These are phyloP conservation scores for Chloromyia formosa DNA, from an alignment of 2,888 invertebrate species.

Conservation along the genomic window DNA sequence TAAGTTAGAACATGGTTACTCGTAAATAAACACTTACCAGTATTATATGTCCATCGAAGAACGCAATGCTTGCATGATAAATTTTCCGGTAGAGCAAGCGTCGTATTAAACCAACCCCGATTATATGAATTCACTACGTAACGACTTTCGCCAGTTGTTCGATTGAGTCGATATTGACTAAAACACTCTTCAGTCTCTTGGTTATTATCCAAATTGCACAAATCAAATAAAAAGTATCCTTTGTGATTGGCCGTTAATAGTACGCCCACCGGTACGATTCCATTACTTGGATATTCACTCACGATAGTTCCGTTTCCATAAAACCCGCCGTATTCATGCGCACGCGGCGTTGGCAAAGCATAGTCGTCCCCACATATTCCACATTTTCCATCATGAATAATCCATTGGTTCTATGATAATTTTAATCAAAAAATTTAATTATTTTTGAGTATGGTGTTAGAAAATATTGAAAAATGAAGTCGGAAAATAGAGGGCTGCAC, in stretches of 20 bases:
- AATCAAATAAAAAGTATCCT: slow-evolving; percentile 65
- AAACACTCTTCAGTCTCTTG: slow-evolving; percentile 68
- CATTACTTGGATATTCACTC: slow-evolving; percentile 58
- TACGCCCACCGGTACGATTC: slow-evolving; percentile 57
- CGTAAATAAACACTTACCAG: slow-evolving; percentile 60
- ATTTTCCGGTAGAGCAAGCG: slow-evolving; percentile 61
- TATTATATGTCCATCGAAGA: slow-evolving; percentile 67
- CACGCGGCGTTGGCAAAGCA: slow-evolving; percentile 62
- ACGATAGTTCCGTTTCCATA: slow-evolving; percentile 66
- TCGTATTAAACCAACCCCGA: slow-evolving; percentile 55
- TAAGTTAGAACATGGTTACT: no score
- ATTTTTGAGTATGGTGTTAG: no score
- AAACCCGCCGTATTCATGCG: slow-evolving; percentile 67
- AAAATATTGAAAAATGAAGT: no score
- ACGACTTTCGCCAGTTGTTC: slow-evolving; percentile 56
- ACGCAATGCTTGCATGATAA: slow-evolving; percentile 67
- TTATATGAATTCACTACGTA: slow-evolving; percentile 51
- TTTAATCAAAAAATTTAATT: slow-evolving; percentile 1
- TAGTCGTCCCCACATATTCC: slow-evolving; percentile 69
- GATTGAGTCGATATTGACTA: slow-evolving; percentile 58
- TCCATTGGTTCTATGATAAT: slow-evolving; percentile 61
- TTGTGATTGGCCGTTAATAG: slow-evolving; percentile 65
- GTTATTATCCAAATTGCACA: slow-evolving; percentile 65
- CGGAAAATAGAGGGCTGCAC: no score
- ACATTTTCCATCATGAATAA: slow-evolving; percentile 64